phyloP scores from a whole-genome alignment of 1,140 invertebrate genomes.

The Battus philenor region DNA sequence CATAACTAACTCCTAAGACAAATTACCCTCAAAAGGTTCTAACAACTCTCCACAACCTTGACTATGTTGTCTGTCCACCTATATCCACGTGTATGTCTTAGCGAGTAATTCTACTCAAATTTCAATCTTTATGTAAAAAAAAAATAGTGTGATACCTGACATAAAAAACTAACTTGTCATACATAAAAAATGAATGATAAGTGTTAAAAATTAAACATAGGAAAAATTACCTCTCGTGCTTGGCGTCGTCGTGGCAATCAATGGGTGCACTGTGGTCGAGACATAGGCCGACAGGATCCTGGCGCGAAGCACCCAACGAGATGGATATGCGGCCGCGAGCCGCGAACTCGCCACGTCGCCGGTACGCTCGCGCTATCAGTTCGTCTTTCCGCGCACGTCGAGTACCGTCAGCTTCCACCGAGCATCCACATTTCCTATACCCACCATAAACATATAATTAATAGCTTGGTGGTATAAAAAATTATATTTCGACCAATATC shows the following conservation, averaged over 20 bases:
- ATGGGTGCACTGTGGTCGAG: slow-evolving; percentile 79
- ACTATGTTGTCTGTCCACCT: no score
- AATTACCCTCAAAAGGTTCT: no score
- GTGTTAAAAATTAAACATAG: no score
- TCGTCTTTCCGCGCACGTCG: slow-evolving; percentile 86
- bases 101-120: no score
- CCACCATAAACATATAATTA: background rate
- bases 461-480: background rate
- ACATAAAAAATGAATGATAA: no score
- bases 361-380: slow-evolving; percentile 92
- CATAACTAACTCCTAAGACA: no score
- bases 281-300: slow-evolving; percentile 92
- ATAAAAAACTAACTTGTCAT: no score
- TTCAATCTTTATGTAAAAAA: no score
- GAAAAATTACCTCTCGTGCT: slow-evolving; percentile 52
- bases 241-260: slow-evolving; percentile 56
- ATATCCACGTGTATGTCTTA: no score
- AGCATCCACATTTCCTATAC: slow-evolving; percentile 81
- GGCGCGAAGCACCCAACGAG: slow-evolving; percentile 88
- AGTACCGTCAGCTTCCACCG: slow-evolving; percentile 79
- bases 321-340: slow-evolving; percentile 90
- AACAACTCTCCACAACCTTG: no score
- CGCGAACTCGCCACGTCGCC: slow-evolving; percentile 90
- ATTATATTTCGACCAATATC: background rate
- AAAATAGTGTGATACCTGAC: no score